A percentile compares a stretch with the other conserved stretches of the same genome.
These are phyloP conservation scores for Stenopsyche tienmushanensis DNA, from an alignment of 1,140 invertebrate genomes.

Conservation along the genomic window DNA sequence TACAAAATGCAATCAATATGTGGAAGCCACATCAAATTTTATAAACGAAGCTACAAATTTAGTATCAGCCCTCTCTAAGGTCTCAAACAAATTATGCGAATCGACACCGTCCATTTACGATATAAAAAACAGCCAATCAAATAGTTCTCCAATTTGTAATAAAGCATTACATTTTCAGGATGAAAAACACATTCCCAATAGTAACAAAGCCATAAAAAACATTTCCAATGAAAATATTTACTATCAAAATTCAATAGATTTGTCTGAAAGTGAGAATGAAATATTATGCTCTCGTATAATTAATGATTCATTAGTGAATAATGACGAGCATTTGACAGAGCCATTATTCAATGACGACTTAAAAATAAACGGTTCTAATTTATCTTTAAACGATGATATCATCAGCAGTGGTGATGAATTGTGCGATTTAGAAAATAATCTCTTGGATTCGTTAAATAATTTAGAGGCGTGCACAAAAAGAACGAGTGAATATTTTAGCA, in stretches of 20 bases:
- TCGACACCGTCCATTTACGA: no score
- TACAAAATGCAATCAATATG: constrained; percentile 31
- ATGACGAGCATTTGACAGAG: constrained; percentile 25
- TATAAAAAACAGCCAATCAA: neutral
- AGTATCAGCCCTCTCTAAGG: constrained; percentile 27
- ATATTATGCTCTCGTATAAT: constrained; percentile 39
- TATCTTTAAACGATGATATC: constrained; percentile 21
- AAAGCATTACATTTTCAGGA: constrained; percentile 32
- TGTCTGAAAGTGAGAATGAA: no score
- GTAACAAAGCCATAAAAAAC: no score
- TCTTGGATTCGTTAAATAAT: constrained; percentile 30
- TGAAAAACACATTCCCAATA: constrained; percentile 21
- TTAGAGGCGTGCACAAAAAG: constrained; percentile 23
- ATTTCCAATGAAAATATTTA: no score
- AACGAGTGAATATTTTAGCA: constrained; percentile 28
- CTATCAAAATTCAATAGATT: constrained; percentile 6
- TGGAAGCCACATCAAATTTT: constrained; percentile 36
- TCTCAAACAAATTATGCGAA: constrained; percentile 14
- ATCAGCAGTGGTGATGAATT: constrained; percentile 16
- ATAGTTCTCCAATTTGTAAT: constrained; percentile 39
- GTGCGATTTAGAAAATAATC: constrained; percentile 24
- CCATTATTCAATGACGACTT: neutral
- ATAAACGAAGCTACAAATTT: constrained; percentile 36
- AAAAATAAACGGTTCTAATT: neutral
- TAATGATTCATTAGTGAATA: constrained; percentile 38